Evolutionary conservation across 2,888 invertebrate genomes (phyloP).

Genomic region (Catocala fraxini): DNA sequence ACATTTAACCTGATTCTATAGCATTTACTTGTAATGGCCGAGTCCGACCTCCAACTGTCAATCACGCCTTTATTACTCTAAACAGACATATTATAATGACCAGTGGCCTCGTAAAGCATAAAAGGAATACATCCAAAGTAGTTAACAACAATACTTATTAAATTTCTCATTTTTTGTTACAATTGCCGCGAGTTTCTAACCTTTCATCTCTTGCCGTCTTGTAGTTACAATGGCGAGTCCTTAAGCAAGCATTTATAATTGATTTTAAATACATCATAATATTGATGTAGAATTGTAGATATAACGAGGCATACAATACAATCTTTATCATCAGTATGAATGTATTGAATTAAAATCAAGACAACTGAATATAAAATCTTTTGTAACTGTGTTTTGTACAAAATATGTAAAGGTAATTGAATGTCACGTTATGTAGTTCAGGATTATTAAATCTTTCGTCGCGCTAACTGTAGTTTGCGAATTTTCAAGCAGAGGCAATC

Average conservation of each 20-base stretch:
- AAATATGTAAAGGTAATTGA: background rate
- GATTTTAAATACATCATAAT: background rate
- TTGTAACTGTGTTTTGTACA: background rate
- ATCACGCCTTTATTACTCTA: constrained; percentile 64
- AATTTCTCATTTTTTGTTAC: constrained; percentile 38
- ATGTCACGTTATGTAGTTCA: background rate
- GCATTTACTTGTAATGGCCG: constrained; percentile 59
- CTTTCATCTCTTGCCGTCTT: constrained; percentile 14
- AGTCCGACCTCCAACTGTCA: constrained; percentile 65
- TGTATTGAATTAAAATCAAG: too few relatives aligned
- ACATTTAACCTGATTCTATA: constrained; percentile 56
- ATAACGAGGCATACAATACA: background rate
- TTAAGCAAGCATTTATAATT: constrained; percentile 4
- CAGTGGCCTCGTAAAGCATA: constrained; percentile 57
- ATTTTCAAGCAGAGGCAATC: constrained; percentile 26
- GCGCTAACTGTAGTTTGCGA: constrained; percentile 22
- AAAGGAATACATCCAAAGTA: constrained; percentile 38
- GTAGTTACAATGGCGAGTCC: background rate
- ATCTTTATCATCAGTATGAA: background rate
- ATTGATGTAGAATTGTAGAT: background rate
- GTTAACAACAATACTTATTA: constrained; percentile 39
- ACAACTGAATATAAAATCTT: too few relatives aligned
- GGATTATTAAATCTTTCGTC: constrained; percentile 17
- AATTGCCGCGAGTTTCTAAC: constrained; percentile 30
- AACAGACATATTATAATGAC: constrained; percentile 61